These are phyloP conservation scores for Ceratina australensis DNA, from an alignment of 1,140 invertebrate species.

Conservation along the genomic window DNA sequence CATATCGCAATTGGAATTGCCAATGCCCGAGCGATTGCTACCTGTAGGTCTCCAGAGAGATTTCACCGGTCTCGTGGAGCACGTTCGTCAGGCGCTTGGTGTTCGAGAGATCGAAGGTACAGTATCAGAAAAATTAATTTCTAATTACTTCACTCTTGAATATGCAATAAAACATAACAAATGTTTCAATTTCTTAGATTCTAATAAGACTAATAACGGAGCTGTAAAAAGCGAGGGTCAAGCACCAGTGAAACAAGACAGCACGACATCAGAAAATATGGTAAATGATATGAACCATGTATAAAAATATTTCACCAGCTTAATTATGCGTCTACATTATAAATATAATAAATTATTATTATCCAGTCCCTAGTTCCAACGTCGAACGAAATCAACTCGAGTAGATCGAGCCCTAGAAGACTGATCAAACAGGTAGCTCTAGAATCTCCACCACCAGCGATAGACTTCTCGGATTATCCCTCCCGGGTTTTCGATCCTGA, in stretches of 20 bases:
- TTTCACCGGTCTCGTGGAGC: slow-evolving; percentile 67
- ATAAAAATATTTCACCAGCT: no score
- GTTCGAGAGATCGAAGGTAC: slow-evolving; percentile 69
- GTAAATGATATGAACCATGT: no score
- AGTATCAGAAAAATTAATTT: neutral
- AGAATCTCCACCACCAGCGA: slow-evolving; percentile 72
- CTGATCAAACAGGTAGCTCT: slow-evolving; percentile 76
- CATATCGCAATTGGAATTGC: slow-evolving; percentile 74
- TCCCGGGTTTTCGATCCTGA: slow-evolving; percentile 68
- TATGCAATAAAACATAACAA: neutral
- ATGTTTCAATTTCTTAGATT: slow-evolving; percentile 46
- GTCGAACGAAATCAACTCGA: slow-evolving; percentile 68
- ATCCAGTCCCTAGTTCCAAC: slow-evolving; percentile 62
- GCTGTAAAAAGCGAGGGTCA: slow-evolving; percentile 16
- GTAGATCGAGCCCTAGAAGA: slow-evolving; percentile 74
- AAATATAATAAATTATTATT: neutral
- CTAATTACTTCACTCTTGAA: neutral
- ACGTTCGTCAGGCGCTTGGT: slow-evolving; percentile 69
- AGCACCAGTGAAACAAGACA: slow-evolving; percentile 66
- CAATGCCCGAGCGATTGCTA: slow-evolving; percentile 74
- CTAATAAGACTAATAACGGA: slow-evolving; percentile 33
- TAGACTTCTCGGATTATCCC: slow-evolving; percentile 69
- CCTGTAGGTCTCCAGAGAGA: slow-evolving; percentile 72
- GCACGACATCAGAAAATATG: slow-evolving; percentile 66
- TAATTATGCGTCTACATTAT: neutral